Percentiles rank a stretch among this genome's conserved stretches.
phyloP scores from a whole-genome alignment of 2,113 vertebrate genomes.

The Coreoperca whiteheadi region DNA sequence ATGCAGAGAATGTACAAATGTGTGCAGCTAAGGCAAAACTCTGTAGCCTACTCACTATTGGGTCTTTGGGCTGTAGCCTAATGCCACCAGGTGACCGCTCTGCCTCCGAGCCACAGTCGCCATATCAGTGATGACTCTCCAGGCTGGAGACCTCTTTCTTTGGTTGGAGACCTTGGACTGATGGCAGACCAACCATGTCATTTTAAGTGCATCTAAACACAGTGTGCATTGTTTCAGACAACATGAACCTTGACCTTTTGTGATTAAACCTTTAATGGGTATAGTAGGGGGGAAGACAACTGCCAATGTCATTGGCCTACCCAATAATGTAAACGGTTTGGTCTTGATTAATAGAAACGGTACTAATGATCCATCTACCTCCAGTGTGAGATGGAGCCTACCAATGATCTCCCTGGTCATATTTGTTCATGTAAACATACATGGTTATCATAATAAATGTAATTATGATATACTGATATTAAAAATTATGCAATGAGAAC shows the following conservation, averaged over 20 bases:
- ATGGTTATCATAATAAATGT: neutral
- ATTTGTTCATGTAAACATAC: neutral
- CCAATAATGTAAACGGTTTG: neutral
- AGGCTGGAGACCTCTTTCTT: neutral
- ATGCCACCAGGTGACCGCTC: slow-evolving; percentile 68
- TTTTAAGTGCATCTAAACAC: neutral
- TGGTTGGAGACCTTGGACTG: neutral
- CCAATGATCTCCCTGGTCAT: neutral
- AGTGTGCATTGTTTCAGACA: slow-evolving; percentile 6
- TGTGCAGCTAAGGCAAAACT: slow-evolving; percentile 60
- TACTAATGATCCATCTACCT: neutral
- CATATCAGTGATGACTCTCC: neutral
- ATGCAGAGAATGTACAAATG: slow-evolving; percentile 41
- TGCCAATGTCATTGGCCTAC: neutral
- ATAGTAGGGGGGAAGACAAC: slow-evolving; percentile 4
- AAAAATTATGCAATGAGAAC: neutral
- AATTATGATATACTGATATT: neutral
- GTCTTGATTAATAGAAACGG: neutral
- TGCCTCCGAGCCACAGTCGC: too few relatives aligned
- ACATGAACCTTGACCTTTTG: slow-evolving; percentile 26
- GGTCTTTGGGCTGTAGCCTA: slow-evolving; percentile 79
- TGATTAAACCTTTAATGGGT: slow-evolving; percentile 34
- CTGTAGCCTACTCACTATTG: slow-evolving; percentile 37
- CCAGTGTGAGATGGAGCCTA: neutral
- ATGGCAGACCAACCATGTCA: neutral